Percentiles rank a stretch among this genome's conserved stretches.
Evolutionary conservation across 1,140 invertebrate species (phyloP).

Genomic region (Radopholus similis): DNA sequence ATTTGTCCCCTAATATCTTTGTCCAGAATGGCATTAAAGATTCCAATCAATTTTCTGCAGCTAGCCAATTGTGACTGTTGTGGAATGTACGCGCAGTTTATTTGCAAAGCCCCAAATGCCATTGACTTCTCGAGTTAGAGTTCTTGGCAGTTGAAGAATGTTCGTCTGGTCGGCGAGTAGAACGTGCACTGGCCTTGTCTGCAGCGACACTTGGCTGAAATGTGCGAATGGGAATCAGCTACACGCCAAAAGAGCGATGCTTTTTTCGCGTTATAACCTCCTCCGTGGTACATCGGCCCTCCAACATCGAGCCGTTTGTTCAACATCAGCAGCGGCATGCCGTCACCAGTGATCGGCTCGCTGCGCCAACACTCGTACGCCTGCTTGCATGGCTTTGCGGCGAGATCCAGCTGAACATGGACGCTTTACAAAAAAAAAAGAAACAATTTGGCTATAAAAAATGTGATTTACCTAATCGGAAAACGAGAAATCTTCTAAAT

Average conservation of each 20-base stretch:
- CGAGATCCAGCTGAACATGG: too few species aligned
- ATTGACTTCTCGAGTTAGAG: not conserved
- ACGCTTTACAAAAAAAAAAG: too few species aligned
- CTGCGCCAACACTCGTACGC: conserved; percentile 5
- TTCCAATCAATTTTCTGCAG: too few species aligned
- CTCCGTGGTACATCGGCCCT: not conserved
- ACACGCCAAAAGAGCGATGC: not conserved
- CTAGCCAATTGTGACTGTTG: too few species aligned
- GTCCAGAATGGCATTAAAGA: too few species aligned
- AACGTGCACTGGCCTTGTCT: conserved; percentile 4
- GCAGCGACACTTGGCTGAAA: conserved; percentile 1
- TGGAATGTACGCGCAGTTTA: too few species aligned
- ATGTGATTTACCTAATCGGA: too few species aligned
- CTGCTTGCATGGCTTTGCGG: not conserved
- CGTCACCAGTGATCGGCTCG: not conserved
- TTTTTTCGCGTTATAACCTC: not conserved
- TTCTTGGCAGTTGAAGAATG: conserved; percentile 4
- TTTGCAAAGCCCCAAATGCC: too few species aligned
- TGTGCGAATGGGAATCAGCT: too few species aligned
- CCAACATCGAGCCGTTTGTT: conserved; percentile 1
- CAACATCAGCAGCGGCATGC: not conserved
- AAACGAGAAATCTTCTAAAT: too few species aligned
- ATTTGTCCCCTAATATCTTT: too few species aligned
- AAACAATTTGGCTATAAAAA: too few species aligned
- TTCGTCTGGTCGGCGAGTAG: not conserved